phyloP scores from a whole-genome alignment of 2,113 vertebrate genomes.

The Pelecanus crispus region DNA sequence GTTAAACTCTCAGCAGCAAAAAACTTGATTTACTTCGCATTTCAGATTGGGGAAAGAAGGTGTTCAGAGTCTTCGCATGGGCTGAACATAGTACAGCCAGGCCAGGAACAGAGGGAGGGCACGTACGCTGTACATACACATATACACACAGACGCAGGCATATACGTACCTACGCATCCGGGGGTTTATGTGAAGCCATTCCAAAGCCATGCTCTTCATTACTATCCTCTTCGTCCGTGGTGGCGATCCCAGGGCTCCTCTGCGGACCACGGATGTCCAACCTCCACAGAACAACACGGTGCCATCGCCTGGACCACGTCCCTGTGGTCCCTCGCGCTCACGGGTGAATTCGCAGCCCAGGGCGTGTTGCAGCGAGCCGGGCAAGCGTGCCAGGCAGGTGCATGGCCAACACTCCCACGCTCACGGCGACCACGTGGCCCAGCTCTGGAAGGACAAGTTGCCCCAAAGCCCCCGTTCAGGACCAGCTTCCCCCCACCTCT shows the following conservation, averaged over 20 bases:
- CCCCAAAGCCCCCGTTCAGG: not conserved
- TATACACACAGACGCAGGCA: fast-evolving
- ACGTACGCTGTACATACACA: no score
- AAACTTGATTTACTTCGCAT: not conserved
- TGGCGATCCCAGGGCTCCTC: not conserved
- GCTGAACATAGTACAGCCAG: not conserved
- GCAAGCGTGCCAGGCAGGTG: not conserved
- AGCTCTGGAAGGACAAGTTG: not conserved
- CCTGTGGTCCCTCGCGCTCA: not conserved
- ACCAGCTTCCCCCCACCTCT: not conserved
- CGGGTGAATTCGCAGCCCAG: not conserved
- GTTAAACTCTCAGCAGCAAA: not conserved
- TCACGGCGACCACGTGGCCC: not conserved
- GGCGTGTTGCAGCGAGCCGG: not conserved
- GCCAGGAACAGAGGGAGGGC: not conserved
- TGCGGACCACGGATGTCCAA: not conserved
- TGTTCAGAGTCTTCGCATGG: not conserved
- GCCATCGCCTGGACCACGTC: not conserved
- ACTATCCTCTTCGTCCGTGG: not conserved
- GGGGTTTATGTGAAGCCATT: not conserved
- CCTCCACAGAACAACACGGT: not conserved
- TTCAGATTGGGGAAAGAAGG: not conserved
- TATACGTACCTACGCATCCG: not conserved
- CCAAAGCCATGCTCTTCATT: not conserved
- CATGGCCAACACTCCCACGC: fast-evolving